phyloP scores from a whole-genome alignment of 2,113 vertebrate species.

The Typhlomys cinereus region DNA sequence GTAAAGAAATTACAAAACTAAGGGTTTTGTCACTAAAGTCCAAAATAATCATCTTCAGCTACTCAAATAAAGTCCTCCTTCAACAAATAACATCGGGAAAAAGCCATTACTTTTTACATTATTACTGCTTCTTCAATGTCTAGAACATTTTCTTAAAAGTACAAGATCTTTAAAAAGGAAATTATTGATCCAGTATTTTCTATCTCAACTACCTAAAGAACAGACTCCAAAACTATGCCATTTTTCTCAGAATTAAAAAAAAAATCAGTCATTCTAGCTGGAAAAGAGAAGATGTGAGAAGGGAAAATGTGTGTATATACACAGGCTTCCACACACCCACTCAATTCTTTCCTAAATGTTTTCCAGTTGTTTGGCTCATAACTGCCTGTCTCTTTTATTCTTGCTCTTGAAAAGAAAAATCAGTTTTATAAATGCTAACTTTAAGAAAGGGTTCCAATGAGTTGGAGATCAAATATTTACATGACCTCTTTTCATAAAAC shows the following conservation, averaged over 20 bases:
- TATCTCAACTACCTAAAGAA: constrained; percentile 43
- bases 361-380: constrained; percentile 30
- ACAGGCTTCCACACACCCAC: not conserved
- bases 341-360: constrained; percentile 4
- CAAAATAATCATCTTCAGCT: not conserved
- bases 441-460: not conserved
- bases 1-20: not conserved
- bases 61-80: constrained; percentile 30
- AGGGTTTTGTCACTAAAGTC: constrained; percentile 5
- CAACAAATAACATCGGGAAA: not conserved
- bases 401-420: not conserved
- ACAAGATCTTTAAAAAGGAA: constrained; percentile 32
- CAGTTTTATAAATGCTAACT: not conserved
- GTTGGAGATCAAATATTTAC: not conserved
- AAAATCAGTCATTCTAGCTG: constrained; percentile 31
- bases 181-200: constrained; percentile 1
- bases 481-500: constrained; percentile 18
- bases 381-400: not conserved
- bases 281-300: constrained; percentile 1
- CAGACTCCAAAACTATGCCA: constrained; percentile 22
- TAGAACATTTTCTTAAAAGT: constrained; percentile 39
- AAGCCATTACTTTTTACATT: not conserved
- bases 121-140: not conserved
- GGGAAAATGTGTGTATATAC: not conserved
- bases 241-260: constrained; percentile 24